A percentile compares a stretch with the other conserved stretches of the same genome.
These are phyloP conservation scores for Temnothorax longispinosus DNA, from an alignment of 1,140 invertebrate species.

Conservation along the genomic window DNA sequence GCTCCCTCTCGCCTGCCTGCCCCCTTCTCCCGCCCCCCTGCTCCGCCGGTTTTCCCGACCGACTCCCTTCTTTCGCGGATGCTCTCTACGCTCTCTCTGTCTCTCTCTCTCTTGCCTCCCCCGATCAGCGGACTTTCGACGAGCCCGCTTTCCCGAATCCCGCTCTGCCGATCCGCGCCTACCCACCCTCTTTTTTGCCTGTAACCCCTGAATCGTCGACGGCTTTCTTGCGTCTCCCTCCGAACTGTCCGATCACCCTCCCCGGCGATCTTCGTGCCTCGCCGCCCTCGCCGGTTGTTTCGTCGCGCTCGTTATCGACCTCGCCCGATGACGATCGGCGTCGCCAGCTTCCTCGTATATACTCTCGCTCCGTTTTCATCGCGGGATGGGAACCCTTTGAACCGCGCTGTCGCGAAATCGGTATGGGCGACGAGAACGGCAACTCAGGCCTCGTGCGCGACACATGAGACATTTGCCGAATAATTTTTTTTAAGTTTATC, in stretches of 20 bases:
- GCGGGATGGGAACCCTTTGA: neutral
- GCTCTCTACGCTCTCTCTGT: neutral
- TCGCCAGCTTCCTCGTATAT: neutral
- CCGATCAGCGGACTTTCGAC: neutral
- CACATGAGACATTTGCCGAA: neutral
- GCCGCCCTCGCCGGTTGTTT: neutral
- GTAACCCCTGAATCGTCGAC: neutral
- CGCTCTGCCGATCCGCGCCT: neutral
- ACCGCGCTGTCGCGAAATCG: neutral
- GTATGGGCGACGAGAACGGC: neutral
- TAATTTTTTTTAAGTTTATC: neutral
- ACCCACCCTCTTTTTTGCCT: conserved; percentile 18
- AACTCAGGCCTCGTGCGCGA: neutral
- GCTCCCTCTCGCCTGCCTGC: conserved; percentile 39
- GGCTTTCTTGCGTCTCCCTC: neutral
- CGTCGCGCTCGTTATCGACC: neutral
- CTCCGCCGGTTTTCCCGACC: neutral
- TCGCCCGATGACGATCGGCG: conserved; percentile 3
- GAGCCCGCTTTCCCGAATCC: no score
- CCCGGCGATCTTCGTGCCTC: neutral
- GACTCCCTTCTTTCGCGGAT: neutral
- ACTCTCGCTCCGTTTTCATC: neutral
- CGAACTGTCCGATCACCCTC: no score
- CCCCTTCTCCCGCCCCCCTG: neutral
- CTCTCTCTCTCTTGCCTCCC: neutral